A percentile compares a stretch with the other conserved stretches of the same genome.
These are phyloP conservation scores for Brachionus calyciflorus DNA, from an alignment of 1,140 invertebrate species.

Conservation along the genomic window DNA sequence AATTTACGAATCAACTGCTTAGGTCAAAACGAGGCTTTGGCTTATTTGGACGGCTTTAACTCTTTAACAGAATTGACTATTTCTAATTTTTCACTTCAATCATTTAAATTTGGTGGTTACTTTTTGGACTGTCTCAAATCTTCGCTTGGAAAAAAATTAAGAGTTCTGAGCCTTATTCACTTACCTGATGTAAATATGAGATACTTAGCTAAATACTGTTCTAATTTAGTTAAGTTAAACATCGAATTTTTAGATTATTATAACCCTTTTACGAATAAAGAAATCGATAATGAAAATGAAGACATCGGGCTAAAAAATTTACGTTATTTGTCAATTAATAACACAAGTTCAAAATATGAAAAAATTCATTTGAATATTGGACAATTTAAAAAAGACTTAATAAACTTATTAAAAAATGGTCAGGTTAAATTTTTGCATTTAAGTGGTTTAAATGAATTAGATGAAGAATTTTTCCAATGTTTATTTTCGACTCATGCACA, in stretches of 20 bases:
- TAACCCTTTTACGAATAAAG: not conserved
- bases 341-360: not conserved
- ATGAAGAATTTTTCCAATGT: conserved; percentile 41
- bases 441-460: not conserved
- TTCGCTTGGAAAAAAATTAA: not conserved
- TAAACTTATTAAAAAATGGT: not conserved
- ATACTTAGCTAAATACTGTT: conserved; percentile 10
- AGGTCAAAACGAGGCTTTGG: not conserved
- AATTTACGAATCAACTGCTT: conserved; percentile 20
- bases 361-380: conserved; percentile 5
- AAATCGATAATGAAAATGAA: not conserved
- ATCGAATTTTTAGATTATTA: conserved; percentile 30
- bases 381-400: conserved; percentile 7
- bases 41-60: conserved; percentile 1
- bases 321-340: not conserved
- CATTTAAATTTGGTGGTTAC: conserved; percentile 24
- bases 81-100: not conserved
- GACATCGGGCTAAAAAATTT: not conserved
- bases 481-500: not conserved
- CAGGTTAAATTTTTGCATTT: conserved; percentile 11
- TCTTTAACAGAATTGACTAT: not conserved
- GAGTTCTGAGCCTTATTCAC: not conserved
- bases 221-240: conserved; percentile 26
- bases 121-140: not conserved
- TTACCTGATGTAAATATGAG: conserved; percentile 34